Evolutionary conservation across 2,113 vertebrate genomes (phyloP).

Genomic region (Perognathus longimembris): DNA sequence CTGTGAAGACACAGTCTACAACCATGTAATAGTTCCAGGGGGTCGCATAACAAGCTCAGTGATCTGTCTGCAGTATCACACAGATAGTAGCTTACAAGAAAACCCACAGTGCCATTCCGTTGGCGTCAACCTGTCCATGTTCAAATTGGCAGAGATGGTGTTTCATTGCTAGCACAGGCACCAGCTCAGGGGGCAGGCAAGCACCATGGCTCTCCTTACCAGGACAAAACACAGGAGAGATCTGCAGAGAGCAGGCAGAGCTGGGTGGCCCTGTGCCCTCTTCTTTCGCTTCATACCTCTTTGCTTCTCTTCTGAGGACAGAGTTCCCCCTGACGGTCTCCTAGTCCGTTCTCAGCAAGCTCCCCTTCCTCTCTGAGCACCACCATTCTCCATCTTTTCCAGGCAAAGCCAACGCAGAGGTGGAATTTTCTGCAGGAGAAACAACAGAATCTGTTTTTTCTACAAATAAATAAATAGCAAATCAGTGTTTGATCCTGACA

Average conservation of each 20-base stretch:
- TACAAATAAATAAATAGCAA: conserved; percentile 63
- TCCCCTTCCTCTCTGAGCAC: background rate
- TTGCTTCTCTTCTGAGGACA: background rate
- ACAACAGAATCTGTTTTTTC: conserved; percentile 52
- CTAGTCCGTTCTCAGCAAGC: conserved; percentile 56
- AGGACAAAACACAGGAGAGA: background rate
- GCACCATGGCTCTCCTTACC: background rate
- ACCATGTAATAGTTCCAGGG: too few relatives aligned
- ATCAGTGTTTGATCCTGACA: conserved; percentile 74
- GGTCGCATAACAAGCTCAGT: background rate
- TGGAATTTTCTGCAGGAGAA: conserved; percentile 58
- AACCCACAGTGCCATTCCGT: too few relatives aligned
- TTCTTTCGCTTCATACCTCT: background rate
- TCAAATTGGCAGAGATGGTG: too few relatives aligned
- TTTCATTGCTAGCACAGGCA: too few relatives aligned
- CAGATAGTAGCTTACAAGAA: too few relatives aligned
- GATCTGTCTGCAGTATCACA: background rate
- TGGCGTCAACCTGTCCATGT: too few relatives aligned
- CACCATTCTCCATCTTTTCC: conserved; percentile 43
- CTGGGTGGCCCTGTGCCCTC: background rate
- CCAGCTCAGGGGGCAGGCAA: too few relatives aligned
- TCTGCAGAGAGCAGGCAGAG: background rate
- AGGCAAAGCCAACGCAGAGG: background rate
- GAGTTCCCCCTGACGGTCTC: conserved; percentile 46
- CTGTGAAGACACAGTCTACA: background rate